These are phyloP conservation scores for Patella pellucida DNA, from an alignment of 2,888 invertebrate genomes.

Conservation along the genomic window DNA sequence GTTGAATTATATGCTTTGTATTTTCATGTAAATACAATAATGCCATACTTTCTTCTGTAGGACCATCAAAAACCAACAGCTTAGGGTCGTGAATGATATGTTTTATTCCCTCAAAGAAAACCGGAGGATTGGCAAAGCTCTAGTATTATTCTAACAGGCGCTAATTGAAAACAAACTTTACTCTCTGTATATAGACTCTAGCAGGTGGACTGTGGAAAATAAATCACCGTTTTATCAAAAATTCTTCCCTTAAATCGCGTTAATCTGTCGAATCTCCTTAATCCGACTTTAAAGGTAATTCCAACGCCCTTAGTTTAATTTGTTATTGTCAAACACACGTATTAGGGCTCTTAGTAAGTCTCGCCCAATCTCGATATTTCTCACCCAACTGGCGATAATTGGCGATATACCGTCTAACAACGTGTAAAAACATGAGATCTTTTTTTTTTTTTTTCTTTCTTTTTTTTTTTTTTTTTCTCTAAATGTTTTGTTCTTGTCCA, in stretches of 20 bases:
- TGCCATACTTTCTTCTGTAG: no score
- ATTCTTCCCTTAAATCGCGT: background rate
- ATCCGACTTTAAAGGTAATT: constrained; percentile 7
- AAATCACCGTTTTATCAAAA: background rate
- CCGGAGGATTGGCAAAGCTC: background rate
- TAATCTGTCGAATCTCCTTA: background rate
- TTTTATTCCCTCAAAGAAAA: no score
- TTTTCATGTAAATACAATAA: no score
- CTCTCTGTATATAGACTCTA: background rate
- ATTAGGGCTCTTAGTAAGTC: constrained; percentile 7
- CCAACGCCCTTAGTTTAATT: background rate
- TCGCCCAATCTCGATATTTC: constrained; percentile 8
- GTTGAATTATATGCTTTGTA: no score
- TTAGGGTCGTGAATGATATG: no score
- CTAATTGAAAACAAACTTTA: constrained; percentile 11
- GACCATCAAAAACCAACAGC: no score
- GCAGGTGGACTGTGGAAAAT: background rate
- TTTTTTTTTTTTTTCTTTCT: background rate
- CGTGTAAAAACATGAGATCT: background rate
- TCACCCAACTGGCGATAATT: constrained; percentile 5
- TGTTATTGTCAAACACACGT: constrained; percentile 9
- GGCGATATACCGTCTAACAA: constrained; percentile 5
- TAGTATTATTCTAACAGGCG: constrained; percentile 3
- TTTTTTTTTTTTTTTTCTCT: background rate
- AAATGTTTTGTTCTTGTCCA: background rate